Evolutionary conservation across 2,888 invertebrate genomes (phyloP), one percentile per base, ranked within the genome.

Genomic region (Laspeyria flexula): DNA sequence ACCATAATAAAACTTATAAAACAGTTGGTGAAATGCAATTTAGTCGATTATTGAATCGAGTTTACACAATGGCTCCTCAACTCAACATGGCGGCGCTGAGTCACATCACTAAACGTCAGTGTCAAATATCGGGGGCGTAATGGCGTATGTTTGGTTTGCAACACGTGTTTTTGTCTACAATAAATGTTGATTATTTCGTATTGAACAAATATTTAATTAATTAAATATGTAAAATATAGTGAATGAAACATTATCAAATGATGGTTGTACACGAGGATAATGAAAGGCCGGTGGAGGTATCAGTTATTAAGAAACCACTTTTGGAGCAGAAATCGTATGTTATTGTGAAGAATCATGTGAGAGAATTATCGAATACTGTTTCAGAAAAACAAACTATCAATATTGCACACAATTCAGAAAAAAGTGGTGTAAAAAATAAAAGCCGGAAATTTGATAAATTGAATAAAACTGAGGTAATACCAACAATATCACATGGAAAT

Each of bases 201-300:
- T 0, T 9, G 13, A 6, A 30, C n/a, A 23, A 31, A 7, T 35
- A 11, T 13, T 13, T 21, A 10, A 37, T 15, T 15, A 40, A 0
- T 6, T 6, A 7, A 0, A n/a, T 34, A 5, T 33, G 15, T 9
- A 0, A 1, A 15, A 1, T 45, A 46, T 15, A 9, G 49, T 45
- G 4, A 43, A 25, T 34, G 33, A 18, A 30, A 50, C 3, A 37
- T 3, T 40, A 33, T 29, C 51, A 31, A 43, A 58, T 53, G 56
- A 86, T 86, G 87, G 77, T 84, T 16, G 77, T 85, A 60, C 77
- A 83, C 48, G 73, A 74, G 50, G 75, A 76, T 15, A 64, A 43
- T 6, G 74, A 72, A 34, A 60, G 55, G 38, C 71, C 77, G 0
- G 51, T 65, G 10, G 77, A 79, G 66, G 66, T 70, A 18, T 55